Conservation (phyloP, 1,140 invertebrate species). For the Camponotus floridanus region DNA sequence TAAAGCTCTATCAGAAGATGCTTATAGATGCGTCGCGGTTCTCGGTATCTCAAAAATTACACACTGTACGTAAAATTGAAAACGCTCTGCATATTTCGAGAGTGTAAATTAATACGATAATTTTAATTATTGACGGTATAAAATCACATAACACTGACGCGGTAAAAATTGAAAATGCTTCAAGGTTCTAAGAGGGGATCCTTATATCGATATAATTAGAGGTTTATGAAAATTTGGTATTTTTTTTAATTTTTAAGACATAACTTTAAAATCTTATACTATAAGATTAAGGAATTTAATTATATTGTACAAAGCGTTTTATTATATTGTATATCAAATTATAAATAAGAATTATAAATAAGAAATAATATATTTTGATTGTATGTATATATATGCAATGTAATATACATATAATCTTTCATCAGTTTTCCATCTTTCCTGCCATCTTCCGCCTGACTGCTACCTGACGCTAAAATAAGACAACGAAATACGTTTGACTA, state of each 20-base stretch:
- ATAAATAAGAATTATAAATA: too few relatives aligned
- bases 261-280: too few relatives aligned
- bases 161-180: too few relatives aligned
- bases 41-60: neutral
- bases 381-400: too few relatives aligned
- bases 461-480: neutral
- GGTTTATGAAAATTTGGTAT: too few relatives aligned
- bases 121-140: neutral
- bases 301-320: too few relatives aligned
- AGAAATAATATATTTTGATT: constrained; percentile 1
- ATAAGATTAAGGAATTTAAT: too few relatives aligned
- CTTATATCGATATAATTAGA: too few relatives aligned
- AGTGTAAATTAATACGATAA: too few relatives aligned
- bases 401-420: neutral
- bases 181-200: too few relatives aligned
- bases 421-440: neutral
- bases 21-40: neutral
- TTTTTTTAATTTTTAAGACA: too few relatives aligned
- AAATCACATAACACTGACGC: neutral
- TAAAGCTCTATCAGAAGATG: neutral
- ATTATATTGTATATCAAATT: neutral
- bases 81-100: neutral
- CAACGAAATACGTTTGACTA: neutral
- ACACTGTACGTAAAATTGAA: neutral
- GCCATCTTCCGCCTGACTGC: neutral